These are phyloP conservation scores for Cyprinodon variegatus DNA, from an alignment of 2,113 vertebrate genomes.

Conservation along the genomic window DNA sequence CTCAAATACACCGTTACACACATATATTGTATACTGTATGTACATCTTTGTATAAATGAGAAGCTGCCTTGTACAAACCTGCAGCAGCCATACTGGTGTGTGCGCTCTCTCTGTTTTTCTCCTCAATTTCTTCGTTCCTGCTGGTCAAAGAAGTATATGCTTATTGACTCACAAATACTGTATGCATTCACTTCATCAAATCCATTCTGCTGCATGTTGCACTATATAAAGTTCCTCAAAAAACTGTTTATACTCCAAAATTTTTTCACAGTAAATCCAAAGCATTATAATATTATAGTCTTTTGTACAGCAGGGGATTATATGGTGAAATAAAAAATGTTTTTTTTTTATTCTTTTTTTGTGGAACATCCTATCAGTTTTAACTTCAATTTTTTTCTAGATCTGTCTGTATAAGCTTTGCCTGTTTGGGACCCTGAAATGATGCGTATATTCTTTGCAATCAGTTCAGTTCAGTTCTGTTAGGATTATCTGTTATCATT, in stretches of 20 bases:
- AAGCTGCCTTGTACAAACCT: conserved; percentile 59
- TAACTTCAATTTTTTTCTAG: too few species aligned
- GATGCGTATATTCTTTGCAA: too few species aligned
- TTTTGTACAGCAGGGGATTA: too few species aligned
- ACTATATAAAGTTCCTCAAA: background rate
- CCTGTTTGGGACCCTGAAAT: too few species aligned
- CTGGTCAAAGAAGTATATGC: conserved; percentile 44
- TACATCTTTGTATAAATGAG: background rate
- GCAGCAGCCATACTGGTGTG: conserved; percentile 16
- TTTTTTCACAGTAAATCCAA: background rate
- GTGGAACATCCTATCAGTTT: too few species aligned
- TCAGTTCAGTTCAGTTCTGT: background rate
- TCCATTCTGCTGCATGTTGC: background rate
- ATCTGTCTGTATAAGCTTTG: too few species aligned
- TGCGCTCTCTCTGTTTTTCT: conserved; percentile 32
- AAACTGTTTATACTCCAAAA: background rate
- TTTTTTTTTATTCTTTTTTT: too few species aligned
- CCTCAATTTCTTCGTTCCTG: conserved; percentile 63
- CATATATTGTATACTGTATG: background rate
- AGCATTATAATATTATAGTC: background rate
- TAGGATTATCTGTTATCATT: background rate
- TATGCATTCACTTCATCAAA: background rate
- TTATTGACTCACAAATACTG: background rate
- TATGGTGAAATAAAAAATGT: too few species aligned
- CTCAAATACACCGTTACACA: background rate